Evolutionary conservation across 2,888 invertebrate species (phyloP), one percentile per base, ranked within the genome.

Genomic region (Drosophila eohydei): DNA sequence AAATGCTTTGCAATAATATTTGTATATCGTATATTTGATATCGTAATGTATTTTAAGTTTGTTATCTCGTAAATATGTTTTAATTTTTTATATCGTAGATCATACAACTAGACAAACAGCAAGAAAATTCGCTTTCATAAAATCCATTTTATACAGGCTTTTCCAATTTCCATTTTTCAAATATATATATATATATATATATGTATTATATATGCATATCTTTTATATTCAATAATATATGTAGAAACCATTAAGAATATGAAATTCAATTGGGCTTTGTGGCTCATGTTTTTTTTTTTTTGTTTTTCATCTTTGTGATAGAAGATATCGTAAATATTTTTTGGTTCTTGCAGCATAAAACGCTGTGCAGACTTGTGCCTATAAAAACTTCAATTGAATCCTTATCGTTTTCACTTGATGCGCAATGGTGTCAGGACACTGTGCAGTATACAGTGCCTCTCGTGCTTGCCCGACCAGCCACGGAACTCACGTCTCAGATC

Each of bases 391-490:
- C 67, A 68, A 61, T 62, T 58, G 54, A 6, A 77, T 64, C 58
- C 36, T 41, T 60, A 84, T 9, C 4, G 48, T 3, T 28, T 40
- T 50, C 50, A 91, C 69, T 91, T 90, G 74, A 92, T 90, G 82
- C 91, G 89, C 76, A 92, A 74, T 54, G 91, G 91, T 55, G 85
- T 85, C 30, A 92, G 86, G 54, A 92, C 91, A 87, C 91, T 92
- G 80, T 92, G 92, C 65, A 92, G 88, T 72, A 93, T 91, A 73
- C 92, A 93, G 76, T 92, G 92, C 32, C 92, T 86, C 82, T 92
- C 91, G 68, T 93, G 92, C 68, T 92, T 92, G 69, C 92, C 93
- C 80, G 88, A 91, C 93, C 92, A 93, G 74, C 92, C 92, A 72
- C 90, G 90, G 81, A 92, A 92, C 74, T 92, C 92, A 43, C 91